These are phyloP conservation scores for Enoplosus armatus DNA, from an alignment of 2,797 vertebrate species.

Conservation along the genomic window DNA sequence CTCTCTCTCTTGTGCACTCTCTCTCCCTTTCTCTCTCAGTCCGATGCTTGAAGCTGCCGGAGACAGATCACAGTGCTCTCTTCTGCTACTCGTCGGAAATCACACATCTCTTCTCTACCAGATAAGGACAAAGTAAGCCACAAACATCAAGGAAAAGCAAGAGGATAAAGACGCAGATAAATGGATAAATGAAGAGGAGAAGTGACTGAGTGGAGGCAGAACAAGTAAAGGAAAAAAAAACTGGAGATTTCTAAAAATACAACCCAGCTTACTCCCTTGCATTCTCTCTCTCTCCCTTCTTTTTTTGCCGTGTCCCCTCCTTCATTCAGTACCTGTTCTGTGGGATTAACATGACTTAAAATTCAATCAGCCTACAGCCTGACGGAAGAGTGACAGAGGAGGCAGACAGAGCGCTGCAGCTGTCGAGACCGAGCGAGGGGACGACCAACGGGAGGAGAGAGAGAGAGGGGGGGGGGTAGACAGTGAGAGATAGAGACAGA, in stretches of 20 bases:
- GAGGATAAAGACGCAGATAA: constrained; percentile 33
- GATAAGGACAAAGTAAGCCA: constrained; percentile 37
- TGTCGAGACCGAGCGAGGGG: constrained; percentile 76
- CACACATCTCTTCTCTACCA: constrained; percentile 14
- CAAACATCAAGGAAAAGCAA: neutral
- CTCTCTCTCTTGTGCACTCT: neutral
- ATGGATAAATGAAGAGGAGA: constrained; percentile 40
- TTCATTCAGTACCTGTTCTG: constrained; percentile 83
- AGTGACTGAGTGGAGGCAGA: constrained; percentile 46
- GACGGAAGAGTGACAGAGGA: constrained; percentile 74
- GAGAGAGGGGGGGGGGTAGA: constrained; percentile 30
- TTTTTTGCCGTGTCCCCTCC: constrained; percentile 59
- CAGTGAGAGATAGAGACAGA: constrained; percentile 42
- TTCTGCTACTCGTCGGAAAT: constrained; percentile 35
- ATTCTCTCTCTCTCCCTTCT: constrained; percentile 47
- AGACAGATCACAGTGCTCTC: constrained; percentile 58
- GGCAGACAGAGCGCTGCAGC: constrained; percentile 77
- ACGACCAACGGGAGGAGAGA: constrained; percentile 49
- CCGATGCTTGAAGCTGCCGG: constrained; percentile 46
- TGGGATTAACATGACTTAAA: constrained; percentile 85
- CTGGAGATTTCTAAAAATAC: constrained; percentile 68
- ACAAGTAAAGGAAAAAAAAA: constrained; percentile 35
- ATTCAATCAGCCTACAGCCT: constrained; percentile 82
- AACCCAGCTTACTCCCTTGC: constrained; percentile 58
- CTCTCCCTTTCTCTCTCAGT: constrained; percentile 48